Evolutionary conservation across 2,888 invertebrate genomes (phyloP), one percentile per base, ranked within the genome.

Genomic region (Rotaria macrura): DNA sequence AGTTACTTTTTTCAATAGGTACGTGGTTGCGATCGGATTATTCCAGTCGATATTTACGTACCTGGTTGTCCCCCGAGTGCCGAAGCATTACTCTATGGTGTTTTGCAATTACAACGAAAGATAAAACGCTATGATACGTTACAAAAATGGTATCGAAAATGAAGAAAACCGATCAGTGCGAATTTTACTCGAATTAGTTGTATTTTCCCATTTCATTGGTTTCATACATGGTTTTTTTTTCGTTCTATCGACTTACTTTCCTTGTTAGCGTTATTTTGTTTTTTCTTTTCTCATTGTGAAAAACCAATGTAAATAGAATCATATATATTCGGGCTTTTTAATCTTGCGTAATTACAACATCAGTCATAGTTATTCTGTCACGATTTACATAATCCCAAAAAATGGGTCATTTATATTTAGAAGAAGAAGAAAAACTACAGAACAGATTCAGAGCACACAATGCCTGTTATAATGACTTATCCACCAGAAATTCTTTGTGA

Each of bases 1-100:
- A 10, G 43, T 49, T 65, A 20, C 7, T 34, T 34, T 47, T 20
- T 29, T 65, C 34, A 34, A 29, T 65, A 65, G 65, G 65, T 99
- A 20, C 93, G 99, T 89, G 99, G 99, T 54, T 98, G 98, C 92
- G 98, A 99, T 91, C 93, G 98, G 87, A 95, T 99, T 89, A 94
- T 99, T 89, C 98, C 98, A 84, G 97, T 99, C 85, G 98, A 98
- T 92, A 97, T 99, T 89, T 98, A 98, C 91, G 97, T 98, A 83
- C 97, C 97, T 89, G 97, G 93, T 85, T 99, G 98, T 92, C 98
- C 99, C 87, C 99, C 99, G 84, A 96, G 97, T 7, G 98, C 98
- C 47, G 99, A 99, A 92, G 98, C 98, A 43, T 92, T 99, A 23
- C 92, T 99, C 88, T 99, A 99, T 90, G 98, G 97, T 87, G 93